Evolutionary conservation across 1,140 invertebrate species (phyloP), one percentile per base, ranked within the genome.

Genomic region (Cataglyphis hispanica): DNA sequence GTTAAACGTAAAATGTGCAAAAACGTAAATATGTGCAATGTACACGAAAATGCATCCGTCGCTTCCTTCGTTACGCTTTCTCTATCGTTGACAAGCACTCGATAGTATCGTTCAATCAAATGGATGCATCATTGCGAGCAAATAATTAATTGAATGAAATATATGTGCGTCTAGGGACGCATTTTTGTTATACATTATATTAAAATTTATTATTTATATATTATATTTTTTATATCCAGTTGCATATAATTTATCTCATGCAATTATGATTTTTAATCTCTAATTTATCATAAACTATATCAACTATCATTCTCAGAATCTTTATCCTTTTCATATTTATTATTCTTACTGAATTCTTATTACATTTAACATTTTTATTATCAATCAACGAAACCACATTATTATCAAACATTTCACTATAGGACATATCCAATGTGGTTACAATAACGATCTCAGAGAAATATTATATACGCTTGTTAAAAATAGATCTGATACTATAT

Each of bases 401-500:
- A 58, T 40, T 34, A 37, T 63, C 16, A 58, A 77, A 27, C 31
- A 77, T 63, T 25, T 64, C 11, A 11, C 22, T 76, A 16, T 31
- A 43, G 6, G 16, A 90, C 85, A 86, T 91, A 90, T 92, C 89
- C 43, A 74, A 78, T 34, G 67, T 56, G 46, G 63, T 85, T 67
- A 80, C 56, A 61, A 74, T 76, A 37, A 80, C 56, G 34, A 86
- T 87, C 40, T 72, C 27, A 77, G 50, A 66, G 60, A 61, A 60
- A 58, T 69, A 61, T 56, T 81, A 34, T 37, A 61, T 86, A 86
- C 46, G 67, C 67, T 74, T 83, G 78, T 83, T 81, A 60, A 81
- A 81, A 70, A 72, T 92, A 92, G 90, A 93, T 92, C 92, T 92
- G 91, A 93, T 91, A 92, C 87, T 88, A 87, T 64, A 80, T 74